A percentile compares a stretch with the other conserved stretches of the same genome.
phyloP scores from a whole-genome alignment of 2,113 vertebrate species.

The Pelusios castaneus region DNA sequence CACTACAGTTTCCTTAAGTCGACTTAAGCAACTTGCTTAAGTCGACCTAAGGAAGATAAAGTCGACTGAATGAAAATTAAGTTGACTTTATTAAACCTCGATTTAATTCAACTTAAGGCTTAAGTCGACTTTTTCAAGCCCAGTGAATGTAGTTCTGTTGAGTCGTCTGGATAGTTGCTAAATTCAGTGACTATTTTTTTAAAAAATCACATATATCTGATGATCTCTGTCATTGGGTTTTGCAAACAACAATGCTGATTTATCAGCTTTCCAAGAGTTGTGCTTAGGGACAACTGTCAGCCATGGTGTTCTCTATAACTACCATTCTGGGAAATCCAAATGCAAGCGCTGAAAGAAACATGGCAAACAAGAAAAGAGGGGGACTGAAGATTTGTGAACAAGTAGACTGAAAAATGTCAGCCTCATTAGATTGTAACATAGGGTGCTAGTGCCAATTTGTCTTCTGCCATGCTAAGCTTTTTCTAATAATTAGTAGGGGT shows the following conservation, averaged over 20 bases:
- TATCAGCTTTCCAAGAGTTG: neutral
- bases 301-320: neutral
- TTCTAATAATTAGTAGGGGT: constrained; percentile 54
- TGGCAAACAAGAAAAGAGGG: constrained; percentile 1
- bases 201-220: neutral
- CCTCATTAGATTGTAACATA: neutral
- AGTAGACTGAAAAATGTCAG: neutral
- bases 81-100: too few species aligned
- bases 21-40: too few species aligned
- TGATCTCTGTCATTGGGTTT: neutral
- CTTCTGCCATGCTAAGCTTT: constrained; percentile 43
- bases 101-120: too few species aligned
- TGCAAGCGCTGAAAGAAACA: neutral
- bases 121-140: too few species aligned
- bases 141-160: neutral
- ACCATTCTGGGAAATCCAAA: neutral
- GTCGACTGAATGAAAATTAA: too few species aligned
- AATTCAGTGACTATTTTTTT: neutral
- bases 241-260: neutral
- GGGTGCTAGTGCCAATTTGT: constrained; percentile 45
- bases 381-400: constrained; percentile 10
- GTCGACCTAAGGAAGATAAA: too few species aligned
- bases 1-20: too few species aligned
- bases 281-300: neutral
- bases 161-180: neutral